These are phyloP conservation scores for Neodiprion fabricii DNA, from an alignment of 1,140 invertebrate genomes.

Conservation along the genomic window DNA sequence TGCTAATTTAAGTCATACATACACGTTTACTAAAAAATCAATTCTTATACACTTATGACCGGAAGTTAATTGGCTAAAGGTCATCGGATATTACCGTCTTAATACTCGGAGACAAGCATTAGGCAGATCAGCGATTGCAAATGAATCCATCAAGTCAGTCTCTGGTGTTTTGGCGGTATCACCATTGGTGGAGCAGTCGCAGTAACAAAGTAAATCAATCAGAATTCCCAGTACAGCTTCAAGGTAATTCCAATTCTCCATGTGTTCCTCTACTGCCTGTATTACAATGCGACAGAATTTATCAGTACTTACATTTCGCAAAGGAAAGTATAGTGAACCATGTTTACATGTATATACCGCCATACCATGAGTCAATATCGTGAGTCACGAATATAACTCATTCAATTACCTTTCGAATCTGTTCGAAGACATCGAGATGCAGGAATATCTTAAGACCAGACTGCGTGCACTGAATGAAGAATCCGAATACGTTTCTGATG, in stretches of 20 bases:
- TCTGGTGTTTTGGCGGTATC: not conserved
- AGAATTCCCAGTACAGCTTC: slow-evolving; percentile 24
- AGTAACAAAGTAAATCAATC: slow-evolving; percentile 28
- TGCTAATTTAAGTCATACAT: too few species aligned
- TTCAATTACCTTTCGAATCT: slow-evolving; percentile 16
- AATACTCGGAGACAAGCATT: slow-evolving; percentile 23
- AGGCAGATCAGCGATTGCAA: slow-evolving; percentile 17
- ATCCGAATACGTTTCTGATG: slow-evolving; percentile 25
- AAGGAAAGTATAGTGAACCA: too few species aligned
- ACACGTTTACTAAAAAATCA: too few species aligned
- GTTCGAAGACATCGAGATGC: slow-evolving; percentile 25
- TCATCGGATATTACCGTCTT: slow-evolving; percentile 13
- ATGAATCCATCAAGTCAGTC: slow-evolving; percentile 21
- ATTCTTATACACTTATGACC: too few species aligned
- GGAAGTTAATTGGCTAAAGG: too few species aligned
- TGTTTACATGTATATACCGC: too few species aligned
- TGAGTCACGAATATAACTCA: too few species aligned
- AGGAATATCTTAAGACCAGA: slow-evolving; percentile 26
- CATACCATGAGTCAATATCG: too few species aligned
- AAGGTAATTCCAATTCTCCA: slow-evolving; percentile 24
- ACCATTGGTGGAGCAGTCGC: slow-evolving; percentile 26
- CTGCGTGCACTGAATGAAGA: slow-evolving; percentile 26
- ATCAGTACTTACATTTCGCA: not conserved
- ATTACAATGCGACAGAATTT: not conserved
- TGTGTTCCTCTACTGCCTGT: slow-evolving; percentile 28